Conservation (phyloP, 2,113 vertebrate genomes). For the Plecotus auritus region DNA sequence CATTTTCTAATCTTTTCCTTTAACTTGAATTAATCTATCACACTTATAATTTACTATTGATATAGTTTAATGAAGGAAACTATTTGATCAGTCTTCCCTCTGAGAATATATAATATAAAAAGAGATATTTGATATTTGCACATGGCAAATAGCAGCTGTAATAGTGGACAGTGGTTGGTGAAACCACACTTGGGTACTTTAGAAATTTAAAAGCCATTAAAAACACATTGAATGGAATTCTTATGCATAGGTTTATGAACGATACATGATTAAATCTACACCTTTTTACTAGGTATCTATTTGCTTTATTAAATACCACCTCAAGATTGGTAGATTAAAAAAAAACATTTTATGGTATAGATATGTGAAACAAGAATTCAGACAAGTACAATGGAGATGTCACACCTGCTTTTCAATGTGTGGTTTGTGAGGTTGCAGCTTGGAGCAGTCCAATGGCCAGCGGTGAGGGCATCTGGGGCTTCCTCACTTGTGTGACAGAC, state of each 20-base stretch:
- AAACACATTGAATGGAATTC: not conserved
- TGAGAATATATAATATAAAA: not conserved
- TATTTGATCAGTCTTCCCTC: not conserved
- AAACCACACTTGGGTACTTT: not conserved
- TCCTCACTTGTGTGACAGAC: too few species aligned
- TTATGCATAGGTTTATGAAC: not conserved
- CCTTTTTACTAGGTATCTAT: not conserved
- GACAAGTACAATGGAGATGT: not conserved
- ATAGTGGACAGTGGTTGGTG: not conserved
- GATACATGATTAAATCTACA: not conserved
- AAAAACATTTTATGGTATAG: not conserved
- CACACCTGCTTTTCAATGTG: not conserved
- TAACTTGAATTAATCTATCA: not conserved
- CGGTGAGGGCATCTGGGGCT: not conserved
- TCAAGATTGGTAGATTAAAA: not conserved
- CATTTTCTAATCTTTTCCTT: not conserved
- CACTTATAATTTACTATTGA: not conserved
- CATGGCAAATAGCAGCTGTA: not conserved
- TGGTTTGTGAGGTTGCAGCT: too few species aligned
- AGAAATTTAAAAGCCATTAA: not conserved
- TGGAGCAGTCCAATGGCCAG: not conserved
- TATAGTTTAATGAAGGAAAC: not conserved
- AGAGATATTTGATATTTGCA: not conserved
- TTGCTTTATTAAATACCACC: not conserved
- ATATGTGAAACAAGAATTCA: not conserved